Base-by-base conservation (phyloP, 2,113 vertebrate genomes). In the Dasyurus viverrinus region DNA sequence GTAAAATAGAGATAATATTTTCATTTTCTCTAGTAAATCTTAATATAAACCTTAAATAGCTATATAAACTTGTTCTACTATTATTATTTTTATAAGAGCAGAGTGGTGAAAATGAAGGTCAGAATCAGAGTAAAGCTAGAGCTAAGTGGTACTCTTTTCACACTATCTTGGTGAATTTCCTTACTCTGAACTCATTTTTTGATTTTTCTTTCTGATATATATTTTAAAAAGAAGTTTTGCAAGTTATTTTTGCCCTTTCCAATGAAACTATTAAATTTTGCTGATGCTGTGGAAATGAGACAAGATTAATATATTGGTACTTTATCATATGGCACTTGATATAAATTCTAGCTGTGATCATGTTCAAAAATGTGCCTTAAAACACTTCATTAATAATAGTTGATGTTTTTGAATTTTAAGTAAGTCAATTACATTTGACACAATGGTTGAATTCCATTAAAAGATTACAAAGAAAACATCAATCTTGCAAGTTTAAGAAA, bases 371-470 rank as follows among this genome's bases (percentile, higher is more conserved):
- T 57, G 16, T 95, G n/a, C 68, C 94, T 96, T 97, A 96, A 97
- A 98, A 97, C 57, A 93, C 54, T 95, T 97, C 42, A 92, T 97
- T 97, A 97, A 94, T 97, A 97, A 97, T 89, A 96, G 89, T 27
- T 95, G 90, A 93, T 96, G 48, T 95, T 53, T 97, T 98, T 95
- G 97, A 94, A 97, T 95, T 92, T 97, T 95, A 93, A 60, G 52
- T 96, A 96, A 95, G 76, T 95, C 94, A 95, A 53, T 97, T 96
- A 95, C 89, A 94, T 94, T 93, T 98, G 89, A 96, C 89, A 19
- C 54, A 36, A 93, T 54, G 27, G 54, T 76, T 97, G 91, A 90
- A 91, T 93, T 89, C 95, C 53, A 95, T 97, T 97, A 93, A 98
- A 94, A 94, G 9, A 19, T 94, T 96, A 95, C 5, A 52, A 42